Evolutionary conservation across 2,113 vertebrate genomes (phyloP).

Genomic region (Xenopus borealis): DNA sequence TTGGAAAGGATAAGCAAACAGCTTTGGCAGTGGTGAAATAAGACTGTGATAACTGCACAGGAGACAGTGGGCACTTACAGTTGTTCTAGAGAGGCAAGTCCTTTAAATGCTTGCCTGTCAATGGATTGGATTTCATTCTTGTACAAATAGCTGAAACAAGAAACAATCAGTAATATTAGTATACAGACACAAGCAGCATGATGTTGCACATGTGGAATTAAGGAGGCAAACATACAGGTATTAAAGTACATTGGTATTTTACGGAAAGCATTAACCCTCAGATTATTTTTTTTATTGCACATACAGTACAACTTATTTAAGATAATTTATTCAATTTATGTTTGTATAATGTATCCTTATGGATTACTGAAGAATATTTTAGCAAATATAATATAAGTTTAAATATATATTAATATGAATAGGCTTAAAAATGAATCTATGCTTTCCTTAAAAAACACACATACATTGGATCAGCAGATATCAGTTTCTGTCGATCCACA

Average conservation of each 20-base stretch:
- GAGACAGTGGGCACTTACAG: slow-evolving; percentile 88
- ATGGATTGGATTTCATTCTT: slow-evolving; percentile 99
- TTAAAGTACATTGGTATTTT: slow-evolving; percentile 22
- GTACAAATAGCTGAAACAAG: slow-evolving; percentile 99
- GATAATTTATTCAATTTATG: too few relatives aligned
- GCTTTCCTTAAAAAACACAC: too few relatives aligned
- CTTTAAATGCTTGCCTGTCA: slow-evolving; percentile 99
- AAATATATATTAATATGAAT: too few relatives aligned
- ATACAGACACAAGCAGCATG: slow-evolving; percentile 62
- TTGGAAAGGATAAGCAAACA: background rate
- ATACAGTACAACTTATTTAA: too few relatives aligned
- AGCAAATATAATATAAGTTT: too few relatives aligned
- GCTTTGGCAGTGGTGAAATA: background rate
- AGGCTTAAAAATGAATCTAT: too few relatives aligned
- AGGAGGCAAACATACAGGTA: slow-evolving; percentile 50
- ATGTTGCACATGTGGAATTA: slow-evolving; percentile 53
- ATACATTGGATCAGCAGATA: too few relatives aligned
- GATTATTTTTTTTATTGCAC: too few relatives aligned
- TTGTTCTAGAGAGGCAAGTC: slow-evolving; percentile 99
- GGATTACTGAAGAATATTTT: too few relatives aligned
- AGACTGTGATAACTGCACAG: slow-evolving; percentile 50
- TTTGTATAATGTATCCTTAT: too few relatives aligned
- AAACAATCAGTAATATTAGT: slow-evolving; percentile 88
- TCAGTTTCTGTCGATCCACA: too few relatives aligned
- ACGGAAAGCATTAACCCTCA: background rate